Conservation (phyloP, 2,113 vertebrate genomes). For the Sorex fumeus region DNA sequence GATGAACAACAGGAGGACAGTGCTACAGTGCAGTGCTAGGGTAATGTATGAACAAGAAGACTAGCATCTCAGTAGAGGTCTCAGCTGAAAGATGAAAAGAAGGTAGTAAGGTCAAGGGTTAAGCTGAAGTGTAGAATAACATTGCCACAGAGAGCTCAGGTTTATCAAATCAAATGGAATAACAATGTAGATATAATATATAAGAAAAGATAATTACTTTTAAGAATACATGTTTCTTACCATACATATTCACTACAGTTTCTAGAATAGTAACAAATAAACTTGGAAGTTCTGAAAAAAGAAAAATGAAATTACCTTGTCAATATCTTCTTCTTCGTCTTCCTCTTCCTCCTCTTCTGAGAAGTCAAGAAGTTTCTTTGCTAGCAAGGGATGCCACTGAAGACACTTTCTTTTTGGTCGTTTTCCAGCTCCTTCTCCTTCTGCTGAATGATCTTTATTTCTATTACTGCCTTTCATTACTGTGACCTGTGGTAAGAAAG, state of each 20-base stretch:
- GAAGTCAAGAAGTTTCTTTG: conserved; percentile 97
- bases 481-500: conserved; percentile 88
- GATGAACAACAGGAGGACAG: too few relatives aligned
- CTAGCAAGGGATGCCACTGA: conserved; percentile 98
- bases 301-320: conserved; percentile 90
- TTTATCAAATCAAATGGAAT: neutral
- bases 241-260: neutral
- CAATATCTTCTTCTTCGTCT: conserved; percentile 96
- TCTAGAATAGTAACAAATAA: neutral
- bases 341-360: conserved; percentile 99
- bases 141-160: too few relatives aligned
- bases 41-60: neutral
- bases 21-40: too few relatives aligned
- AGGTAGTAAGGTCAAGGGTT: neutral
- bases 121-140: too few relatives aligned
- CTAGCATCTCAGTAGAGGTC: neutral
- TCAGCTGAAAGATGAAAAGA: neutral
- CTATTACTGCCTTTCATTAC: conserved; percentile 98
- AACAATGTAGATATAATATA: neutral
- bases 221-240: neutral
- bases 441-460: conserved; percentile 94
- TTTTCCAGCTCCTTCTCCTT: conserved; percentile 95
- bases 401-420: conserved; percentile 98
- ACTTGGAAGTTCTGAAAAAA: neutral
- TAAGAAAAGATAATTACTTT: neutral